phyloP scores from a whole-genome alignment of 2,797 vertebrate species.

The Pogoniulus pusillus region DNA sequence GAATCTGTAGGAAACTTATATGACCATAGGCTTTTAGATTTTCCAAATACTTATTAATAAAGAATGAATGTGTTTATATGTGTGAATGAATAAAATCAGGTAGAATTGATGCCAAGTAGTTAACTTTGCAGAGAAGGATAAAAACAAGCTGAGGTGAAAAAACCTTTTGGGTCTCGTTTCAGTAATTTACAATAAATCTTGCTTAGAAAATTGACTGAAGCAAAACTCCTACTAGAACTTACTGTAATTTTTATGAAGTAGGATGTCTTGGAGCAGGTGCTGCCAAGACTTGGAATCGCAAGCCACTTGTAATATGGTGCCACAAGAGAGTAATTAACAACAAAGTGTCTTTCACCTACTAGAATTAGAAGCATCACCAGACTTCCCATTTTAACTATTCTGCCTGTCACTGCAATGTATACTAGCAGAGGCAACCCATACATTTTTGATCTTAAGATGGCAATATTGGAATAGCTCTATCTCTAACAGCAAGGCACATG shows the following conservation, averaged over 20 bases:
- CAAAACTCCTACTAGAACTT: neutral
- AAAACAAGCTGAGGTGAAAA: neutral
- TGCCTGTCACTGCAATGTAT: accelerated
- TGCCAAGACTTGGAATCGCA: neutral
- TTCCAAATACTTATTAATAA: neutral
- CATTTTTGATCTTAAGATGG: neutral
- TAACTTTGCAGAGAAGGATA: neutral
- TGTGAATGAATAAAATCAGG: neutral
- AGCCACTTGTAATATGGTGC: neutral
- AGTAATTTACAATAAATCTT: neutral
- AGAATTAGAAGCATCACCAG: neutral
- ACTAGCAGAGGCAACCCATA: neutral
- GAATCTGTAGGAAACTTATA: neutral
- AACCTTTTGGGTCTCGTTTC: neutral
- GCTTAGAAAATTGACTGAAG: neutral
- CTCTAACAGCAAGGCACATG: accelerated
- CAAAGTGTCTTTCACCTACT: neutral
- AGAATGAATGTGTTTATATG: neutral
- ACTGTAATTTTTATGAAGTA: neutral
- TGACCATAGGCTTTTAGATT: neutral
- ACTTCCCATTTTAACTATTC: neutral
- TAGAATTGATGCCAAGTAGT: neutral
- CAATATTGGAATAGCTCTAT: neutral
- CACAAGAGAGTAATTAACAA: neutral
- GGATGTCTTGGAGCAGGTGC: neutral